phyloP scores from a whole-genome alignment of 1,140 invertebrate genomes.

The Philopotamus ludificatus region DNA sequence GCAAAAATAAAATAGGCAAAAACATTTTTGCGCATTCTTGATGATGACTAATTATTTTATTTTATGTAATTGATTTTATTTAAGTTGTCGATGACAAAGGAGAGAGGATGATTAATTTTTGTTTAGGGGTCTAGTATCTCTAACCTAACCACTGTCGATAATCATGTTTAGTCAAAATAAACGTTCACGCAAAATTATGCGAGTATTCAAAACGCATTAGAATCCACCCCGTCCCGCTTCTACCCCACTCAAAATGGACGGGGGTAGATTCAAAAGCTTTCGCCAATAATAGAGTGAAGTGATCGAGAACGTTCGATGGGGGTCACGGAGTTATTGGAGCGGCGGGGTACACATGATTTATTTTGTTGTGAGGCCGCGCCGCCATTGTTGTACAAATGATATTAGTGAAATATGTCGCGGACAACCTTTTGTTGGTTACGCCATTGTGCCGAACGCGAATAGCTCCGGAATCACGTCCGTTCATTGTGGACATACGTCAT shows the following conservation, averaged over 20 bases:
- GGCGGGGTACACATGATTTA: constrained; percentile 27
- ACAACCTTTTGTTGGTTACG: constrained; percentile 8
- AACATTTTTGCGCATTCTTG: too few species aligned
- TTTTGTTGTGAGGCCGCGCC: constrained; percentile 34
- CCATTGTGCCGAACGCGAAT: constrained; percentile 20
- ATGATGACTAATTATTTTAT: too few species aligned
- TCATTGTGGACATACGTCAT: not conserved
- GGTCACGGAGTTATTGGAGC: constrained; percentile 11
- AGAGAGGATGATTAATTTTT: too few species aligned
- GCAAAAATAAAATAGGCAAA: too few species aligned
- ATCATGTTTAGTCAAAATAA: too few species aligned
- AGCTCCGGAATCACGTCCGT: not conserved
- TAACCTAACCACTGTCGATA: too few species aligned
- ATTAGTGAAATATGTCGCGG: constrained; percentile 37
- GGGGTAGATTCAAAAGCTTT: not conserved
- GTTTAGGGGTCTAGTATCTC: too few species aligned
- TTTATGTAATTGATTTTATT: too few species aligned
- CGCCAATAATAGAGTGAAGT: constrained; percentile 15
- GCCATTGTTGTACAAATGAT: constrained; percentile 38
- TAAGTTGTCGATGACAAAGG: too few species aligned
- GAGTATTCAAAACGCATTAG: not conserved
- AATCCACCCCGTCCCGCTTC: not conserved
- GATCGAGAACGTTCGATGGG: not conserved
- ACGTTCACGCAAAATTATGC: too few species aligned
- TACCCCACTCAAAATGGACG: not conserved